Evolutionary conservation across 2,797 vertebrate species (phyloP), one percentile per base, ranked within the genome.

Genomic region (Lacerta agilis): DNA sequence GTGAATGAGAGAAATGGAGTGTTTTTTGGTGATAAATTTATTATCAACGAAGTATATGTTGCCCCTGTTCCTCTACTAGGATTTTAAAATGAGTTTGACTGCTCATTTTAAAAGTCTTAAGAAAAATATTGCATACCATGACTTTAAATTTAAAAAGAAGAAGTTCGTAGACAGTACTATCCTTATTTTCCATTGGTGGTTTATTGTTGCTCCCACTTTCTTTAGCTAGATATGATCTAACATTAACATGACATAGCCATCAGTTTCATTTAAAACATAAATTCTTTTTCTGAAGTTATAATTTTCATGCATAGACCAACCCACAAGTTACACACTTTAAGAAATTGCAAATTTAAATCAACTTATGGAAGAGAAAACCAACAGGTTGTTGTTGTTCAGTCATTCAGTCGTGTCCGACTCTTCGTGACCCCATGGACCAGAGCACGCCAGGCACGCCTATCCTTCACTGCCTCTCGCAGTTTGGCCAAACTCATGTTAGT

Each of bases 1-100:
- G 81, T 89, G 15, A 5, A 83, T 86, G 90, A 88, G 83, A 85
- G 85, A 27, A 89, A 61, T n/a, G 10, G 27, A 25, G 8, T 71
- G 81, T 75, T 86, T 9, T 25, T 88, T 66, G 43, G 72, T 69
- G 83, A 36, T 90, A 90, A 93, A 89, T 25, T 38, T 93, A 29
- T 8, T 33, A n/a, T 76, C 9, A 43, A 33, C 8, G 73, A 72
- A 27, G 61, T 72, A 90, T 71, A 61, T 67, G 87, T 79, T 87
- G 72, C 2, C 1, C 9, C 8, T 85, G 23, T 86, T 80, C 86
- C 29, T 29, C 71, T 0, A 55, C 38, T 43, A 36, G 38, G 27
- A 7, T 20, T 8, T 5, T 29, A 92, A 55, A 86, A 88, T 55
- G 33, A 33, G 23, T 2, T 45, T 79, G 18, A 18, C 49, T 36